Base-by-base conservation (phyloP, 1,140 invertebrate species). In the Druon quercuslanigerum region DNA sequence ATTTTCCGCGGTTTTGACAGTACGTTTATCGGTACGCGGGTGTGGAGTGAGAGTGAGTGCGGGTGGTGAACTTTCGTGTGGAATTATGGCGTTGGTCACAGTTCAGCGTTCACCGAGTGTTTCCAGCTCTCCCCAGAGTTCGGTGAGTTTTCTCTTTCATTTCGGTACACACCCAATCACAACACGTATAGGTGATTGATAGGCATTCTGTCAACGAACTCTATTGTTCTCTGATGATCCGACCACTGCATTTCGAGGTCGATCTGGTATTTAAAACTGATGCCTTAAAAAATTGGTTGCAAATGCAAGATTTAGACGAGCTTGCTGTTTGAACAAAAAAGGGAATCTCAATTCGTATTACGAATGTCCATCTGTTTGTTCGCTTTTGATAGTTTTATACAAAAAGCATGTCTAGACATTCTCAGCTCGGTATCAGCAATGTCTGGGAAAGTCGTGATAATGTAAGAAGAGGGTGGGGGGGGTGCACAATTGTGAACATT, bases 21-120 rank as follows among this genome's bases (percentile, higher is more conserved):
- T 72, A 73, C 80, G 85, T 84, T 86, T 85, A 81, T 85, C 82
- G 78, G 56, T 80, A 82, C 82, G 84, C 76, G 83, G 75, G 84
- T 86, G 84, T 74, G 17, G 73, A 79, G 86, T 87, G 84, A 75
- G 71, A 80, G 85, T 85, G 83, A 79, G 77, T 83, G 80, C 79
- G 76, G 71, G 77, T 76, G 60, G 84, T 82, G 79, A 77, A 82
- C 83, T 83, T 84, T 76, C 79, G 70, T 78, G 76, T 82, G 57
- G 73, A 72, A 78, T 76, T 25, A 95, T 95, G 94, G 94, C 94
- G 87, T 92, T 95, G 88, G 94, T 95, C 87, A 95, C 94, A 80
- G 93, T 95, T 83, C 94, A 95, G 86, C 92, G 94, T 81, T 95
- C 94, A 77, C 94, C 94, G 77, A 95, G 93, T 86, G 92, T 94